Conservation (phyloP, 2,888 invertebrate genomes). For the Capitulum mitella region DNA sequence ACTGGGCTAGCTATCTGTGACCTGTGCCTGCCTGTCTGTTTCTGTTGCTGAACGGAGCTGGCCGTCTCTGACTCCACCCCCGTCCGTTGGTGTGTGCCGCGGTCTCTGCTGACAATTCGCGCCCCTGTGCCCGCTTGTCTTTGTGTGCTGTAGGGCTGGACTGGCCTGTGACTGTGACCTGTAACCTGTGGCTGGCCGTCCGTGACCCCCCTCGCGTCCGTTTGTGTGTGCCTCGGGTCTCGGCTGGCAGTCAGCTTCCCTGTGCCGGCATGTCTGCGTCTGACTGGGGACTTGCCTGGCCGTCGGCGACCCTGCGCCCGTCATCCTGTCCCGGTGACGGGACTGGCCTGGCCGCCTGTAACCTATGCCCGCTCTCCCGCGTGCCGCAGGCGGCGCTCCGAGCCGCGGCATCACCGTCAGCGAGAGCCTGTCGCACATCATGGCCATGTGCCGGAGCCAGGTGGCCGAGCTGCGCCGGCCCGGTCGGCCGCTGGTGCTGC, state of each 20-base stretch:
- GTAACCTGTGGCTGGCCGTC: too few relatives aligned
- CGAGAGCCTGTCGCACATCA: constrained; percentile 32
- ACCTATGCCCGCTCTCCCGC: not conserved
- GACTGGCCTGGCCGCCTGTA: not conserved
- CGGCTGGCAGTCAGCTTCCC: too few relatives aligned
- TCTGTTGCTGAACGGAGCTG: too few relatives aligned
- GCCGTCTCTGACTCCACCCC: too few relatives aligned
- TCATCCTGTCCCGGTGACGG: not conserved
- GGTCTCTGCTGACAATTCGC: not conserved
- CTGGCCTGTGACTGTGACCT: too few relatives aligned
- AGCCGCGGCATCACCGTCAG: not conserved
- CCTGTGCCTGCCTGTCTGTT: too few relatives aligned
- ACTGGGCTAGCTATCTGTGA: too few relatives aligned
- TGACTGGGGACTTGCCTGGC: not conserved
- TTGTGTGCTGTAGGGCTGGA: too few relatives aligned
- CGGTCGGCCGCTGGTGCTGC: constrained; percentile 61
- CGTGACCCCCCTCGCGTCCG: too few relatives aligned
- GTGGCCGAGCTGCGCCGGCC: constrained; percentile 62
- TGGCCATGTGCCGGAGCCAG: constrained; percentile 38
- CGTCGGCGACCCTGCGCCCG: too few relatives aligned
- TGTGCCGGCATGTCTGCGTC: too few relatives aligned
- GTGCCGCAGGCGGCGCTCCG: not conserved
- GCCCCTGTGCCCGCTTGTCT: not conserved
- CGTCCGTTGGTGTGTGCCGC: too few relatives aligned
- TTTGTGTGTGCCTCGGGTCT: not conserved